Evolutionary conservation across 2,797 vertebrate genomes (phyloP).

Genomic region (Pantherophis vulpinus): DNA sequence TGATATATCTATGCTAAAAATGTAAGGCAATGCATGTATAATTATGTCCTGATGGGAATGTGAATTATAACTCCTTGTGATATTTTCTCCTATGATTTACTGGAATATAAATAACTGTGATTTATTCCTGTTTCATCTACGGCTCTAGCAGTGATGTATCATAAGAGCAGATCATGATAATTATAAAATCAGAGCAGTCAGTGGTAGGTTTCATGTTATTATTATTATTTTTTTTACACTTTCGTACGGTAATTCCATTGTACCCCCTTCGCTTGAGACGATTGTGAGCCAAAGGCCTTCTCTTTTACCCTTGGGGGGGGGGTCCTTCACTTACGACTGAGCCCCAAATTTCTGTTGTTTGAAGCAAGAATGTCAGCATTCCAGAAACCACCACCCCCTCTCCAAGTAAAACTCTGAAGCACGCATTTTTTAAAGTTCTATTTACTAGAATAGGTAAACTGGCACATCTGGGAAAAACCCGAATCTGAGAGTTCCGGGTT

Average conservation of each 20-base stretch:
- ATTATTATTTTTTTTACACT: constrained; percentile 27
- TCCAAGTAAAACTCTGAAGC: no score
- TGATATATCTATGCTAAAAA: constrained; percentile 57
- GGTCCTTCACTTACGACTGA: not conserved
- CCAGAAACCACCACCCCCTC: no score
- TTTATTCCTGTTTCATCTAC: constrained; percentile 67
- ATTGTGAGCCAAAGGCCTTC: constrained; percentile 51
- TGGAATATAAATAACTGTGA: constrained; percentile 73
- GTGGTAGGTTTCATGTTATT: constrained; percentile 4
- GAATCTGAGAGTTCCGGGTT: no score
- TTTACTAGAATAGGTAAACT: no score
- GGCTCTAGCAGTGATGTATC: constrained; percentile 70
- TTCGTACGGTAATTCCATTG: constrained; percentile 62
- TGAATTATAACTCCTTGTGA: constrained; percentile 66
- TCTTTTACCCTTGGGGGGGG: constrained; percentile 31
- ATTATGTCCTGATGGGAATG: constrained; percentile 62
- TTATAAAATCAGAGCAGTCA: constrained; percentile 67
- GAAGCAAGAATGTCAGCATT: not conserved
- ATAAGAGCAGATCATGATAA: constrained; percentile 73
- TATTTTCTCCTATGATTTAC: constrained; percentile 66
- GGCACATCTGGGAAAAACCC: no score
- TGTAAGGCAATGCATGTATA: constrained; percentile 55
- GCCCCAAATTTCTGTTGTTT: not conserved
- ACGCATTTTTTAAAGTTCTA: no score
- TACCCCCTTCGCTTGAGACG: constrained; percentile 46